These are phyloP conservation scores for Gobio gobio DNA, from an alignment of 2,113 vertebrate species.

Conservation along the genomic window DNA sequence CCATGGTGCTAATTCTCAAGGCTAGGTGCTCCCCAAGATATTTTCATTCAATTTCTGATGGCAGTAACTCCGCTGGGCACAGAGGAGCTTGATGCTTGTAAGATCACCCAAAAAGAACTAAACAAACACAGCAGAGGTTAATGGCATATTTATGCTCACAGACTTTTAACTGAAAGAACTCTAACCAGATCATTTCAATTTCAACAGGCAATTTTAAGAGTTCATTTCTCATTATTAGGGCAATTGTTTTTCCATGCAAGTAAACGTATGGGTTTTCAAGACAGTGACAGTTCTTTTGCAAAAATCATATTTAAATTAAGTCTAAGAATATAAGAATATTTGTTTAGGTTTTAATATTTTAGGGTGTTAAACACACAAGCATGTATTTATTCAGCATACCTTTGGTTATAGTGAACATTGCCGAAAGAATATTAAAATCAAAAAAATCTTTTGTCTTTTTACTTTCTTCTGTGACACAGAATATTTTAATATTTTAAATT, in stretches of 20 bases:
- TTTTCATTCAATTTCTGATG: constrained; percentile 53
- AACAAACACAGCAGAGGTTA: constrained; percentile 44
- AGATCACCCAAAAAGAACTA: background rate
- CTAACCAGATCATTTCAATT: background rate
- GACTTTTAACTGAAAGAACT: background rate
- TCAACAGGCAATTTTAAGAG: constrained; percentile 5
- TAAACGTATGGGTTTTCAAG: background rate
- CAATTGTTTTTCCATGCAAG: background rate
- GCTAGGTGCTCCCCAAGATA: constrained; percentile 37
- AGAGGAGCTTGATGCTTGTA: constrained; percentile 20
- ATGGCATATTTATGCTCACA: constrained; percentile 20
- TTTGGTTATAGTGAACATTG: background rate
- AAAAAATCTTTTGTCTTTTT: background rate
- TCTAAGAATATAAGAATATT: background rate
- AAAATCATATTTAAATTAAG: background rate
- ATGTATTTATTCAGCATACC: background rate
- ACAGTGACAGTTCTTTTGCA: background rate
- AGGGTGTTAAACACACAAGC: background rate
- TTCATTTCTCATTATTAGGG: background rate
- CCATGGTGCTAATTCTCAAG: constrained; percentile 59
- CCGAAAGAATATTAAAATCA: background rate
- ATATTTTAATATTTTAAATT: background rate
- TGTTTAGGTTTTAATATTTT: background rate
- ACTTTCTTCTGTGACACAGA: background rate
- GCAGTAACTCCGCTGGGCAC: constrained; percentile 22